Percentiles rank a stretch among this genome's conserved stretches.
Conservation (phyloP, 2,888 invertebrate genomes). For the Cancer borealis region DNA sequence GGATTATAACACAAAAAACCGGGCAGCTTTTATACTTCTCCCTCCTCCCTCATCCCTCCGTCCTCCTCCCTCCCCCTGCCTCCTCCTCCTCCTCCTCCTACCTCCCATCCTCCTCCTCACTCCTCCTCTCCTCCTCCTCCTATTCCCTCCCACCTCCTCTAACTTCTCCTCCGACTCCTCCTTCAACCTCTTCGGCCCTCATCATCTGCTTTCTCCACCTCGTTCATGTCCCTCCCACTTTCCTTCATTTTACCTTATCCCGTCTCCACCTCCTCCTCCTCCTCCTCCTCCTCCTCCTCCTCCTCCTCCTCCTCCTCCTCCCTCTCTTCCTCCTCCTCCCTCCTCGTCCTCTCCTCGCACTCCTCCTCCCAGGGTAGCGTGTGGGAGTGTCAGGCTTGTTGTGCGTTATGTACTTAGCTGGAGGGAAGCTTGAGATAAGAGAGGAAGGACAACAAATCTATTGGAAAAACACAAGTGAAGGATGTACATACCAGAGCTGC, state of each 20-base stretch:
- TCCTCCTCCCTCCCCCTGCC: not conserved
- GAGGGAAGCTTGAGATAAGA: not conserved
- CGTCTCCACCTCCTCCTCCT: not conserved
- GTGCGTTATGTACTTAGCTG: not conserved
- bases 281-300: not conserved
- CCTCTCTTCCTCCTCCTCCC: not conserved
- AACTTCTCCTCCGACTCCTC: not conserved
- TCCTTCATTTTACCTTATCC: no score
- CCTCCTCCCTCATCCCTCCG: not conserved
- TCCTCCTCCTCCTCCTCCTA: slow-evolving; percentile 8
- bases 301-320: not conserved
- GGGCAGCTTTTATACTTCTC: slow-evolving; percentile 2
- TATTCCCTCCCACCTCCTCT: not conserved
- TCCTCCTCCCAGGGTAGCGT: not conserved
- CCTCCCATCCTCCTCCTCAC: not conserved
- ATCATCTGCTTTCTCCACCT: not conserved
- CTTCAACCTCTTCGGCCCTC: not conserved
- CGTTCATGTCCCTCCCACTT: not conserved
- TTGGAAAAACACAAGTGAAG: not conserved
- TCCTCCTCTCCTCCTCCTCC: not conserved
- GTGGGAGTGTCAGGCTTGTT: not conserved
- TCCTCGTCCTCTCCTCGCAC: not conserved
- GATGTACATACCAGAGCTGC: not conserved
- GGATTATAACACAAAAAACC: slow-evolving; percentile 27
- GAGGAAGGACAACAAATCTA: not conserved